Evolutionary conservation across 1,140 invertebrate genomes (phyloP).

Genomic region (Brachionus angularis): DNA sequence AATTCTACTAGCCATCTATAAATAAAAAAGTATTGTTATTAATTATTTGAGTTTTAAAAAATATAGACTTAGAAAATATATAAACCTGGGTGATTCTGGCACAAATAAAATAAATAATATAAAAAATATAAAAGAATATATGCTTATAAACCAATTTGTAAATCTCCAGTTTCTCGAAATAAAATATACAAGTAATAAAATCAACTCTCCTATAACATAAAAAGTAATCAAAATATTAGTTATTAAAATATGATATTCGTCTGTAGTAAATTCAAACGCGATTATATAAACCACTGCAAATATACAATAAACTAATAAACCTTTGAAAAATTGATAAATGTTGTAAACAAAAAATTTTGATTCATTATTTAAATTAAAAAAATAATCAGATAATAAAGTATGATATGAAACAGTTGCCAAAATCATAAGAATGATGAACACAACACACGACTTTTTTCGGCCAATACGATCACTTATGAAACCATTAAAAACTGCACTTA

Average conservation of each 20-base stretch:
- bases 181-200: neutral
- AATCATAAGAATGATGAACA: neutral
- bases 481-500: constrained; percentile 30
- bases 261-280: constrained; percentile 1
- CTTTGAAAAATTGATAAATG: constrained; percentile 25
- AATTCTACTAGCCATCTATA: constrained; percentile 20
- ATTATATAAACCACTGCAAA: constrained; percentile 20
- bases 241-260: neutral
- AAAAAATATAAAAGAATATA: neutral
- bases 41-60: neutral
- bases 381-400: neutral
- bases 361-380: neutral
- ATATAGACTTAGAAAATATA: neutral
- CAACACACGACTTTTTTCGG: neutral
- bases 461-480: constrained; percentile 20
- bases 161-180: constrained; percentile 17
- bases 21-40: neutral
- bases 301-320: constrained; percentile 28
- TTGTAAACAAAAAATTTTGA: constrained; percentile 23
- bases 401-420: neutral
- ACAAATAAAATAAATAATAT: constrained; percentile 5
- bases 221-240: constrained; percentile 19
- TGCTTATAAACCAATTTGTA: neutral
- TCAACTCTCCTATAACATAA: constrained; percentile 14
- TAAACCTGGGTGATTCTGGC: constrained; percentile 27